Evolutionary conservation across 2,797 vertebrate genomes (phyloP), one percentile per base, ranked within the genome.

Genomic region (Otolemur crassicaudatus): DNA sequence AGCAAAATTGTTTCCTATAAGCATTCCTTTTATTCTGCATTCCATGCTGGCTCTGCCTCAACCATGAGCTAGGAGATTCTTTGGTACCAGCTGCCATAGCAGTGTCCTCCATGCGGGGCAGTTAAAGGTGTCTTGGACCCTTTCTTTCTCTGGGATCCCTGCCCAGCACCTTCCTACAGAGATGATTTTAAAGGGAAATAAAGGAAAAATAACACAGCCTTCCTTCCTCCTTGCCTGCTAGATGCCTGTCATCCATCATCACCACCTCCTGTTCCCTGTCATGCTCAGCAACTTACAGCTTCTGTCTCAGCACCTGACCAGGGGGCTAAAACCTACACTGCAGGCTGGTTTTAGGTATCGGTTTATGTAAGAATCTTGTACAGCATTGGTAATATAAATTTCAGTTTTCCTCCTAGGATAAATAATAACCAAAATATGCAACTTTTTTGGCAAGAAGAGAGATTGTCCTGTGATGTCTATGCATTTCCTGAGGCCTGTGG

Each of bases 401-500:
- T 98, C 98, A 98, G 98, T 98, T 97, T 97, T 97, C 97, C 9
- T 97, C 89, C 91, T 90, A 98, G 98, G 98, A 98, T 96, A 98
- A 97, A 98, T 75, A 98, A 92, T 98, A 98, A 98, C 87, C 97
- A 97, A 98, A 98, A 98, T 98, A 99, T 98, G 98, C 99, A 98
- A 98, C 93, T 96, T 97, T 98, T 98, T 98, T 98, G 98, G 86
- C 87, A 96, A 92, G 60, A 97, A 97, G 94, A 97, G 97, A 98
- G 96, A 98, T 97, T 98, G 98, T 98, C 98, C 98, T 98, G 98
- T 98, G 98, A 98, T 97, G 98, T 98, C 97, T 98, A 97, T 97
- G 98, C 77, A 98, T 98, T 97, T 98, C 98, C 97, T 98, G 98
- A 98, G 98, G 98, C 98, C 98, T 98, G 98, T 98, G 98, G 65